These are phyloP conservation scores for Phyllotreta cruciferae DNA, from an alignment of 2,888 invertebrate genomes.

Conservation along the genomic window DNA sequence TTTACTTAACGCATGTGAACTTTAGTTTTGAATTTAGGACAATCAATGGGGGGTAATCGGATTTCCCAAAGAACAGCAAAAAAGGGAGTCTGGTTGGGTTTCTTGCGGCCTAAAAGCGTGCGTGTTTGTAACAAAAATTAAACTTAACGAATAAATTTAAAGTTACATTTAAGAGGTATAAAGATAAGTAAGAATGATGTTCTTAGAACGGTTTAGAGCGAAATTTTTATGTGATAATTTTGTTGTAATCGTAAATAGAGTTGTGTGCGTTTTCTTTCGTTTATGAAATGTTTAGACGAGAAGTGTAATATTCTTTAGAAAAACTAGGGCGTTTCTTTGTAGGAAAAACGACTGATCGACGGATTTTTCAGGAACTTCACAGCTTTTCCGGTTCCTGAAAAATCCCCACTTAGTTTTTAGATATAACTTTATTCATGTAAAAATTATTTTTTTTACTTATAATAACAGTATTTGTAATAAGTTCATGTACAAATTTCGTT, in stretches of 20 bases:
- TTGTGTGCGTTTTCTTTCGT: constrained; percentile 21
- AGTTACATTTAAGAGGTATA: too few species aligned
- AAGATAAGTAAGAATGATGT: constrained; percentile 13
- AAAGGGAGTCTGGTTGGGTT: too few species aligned
- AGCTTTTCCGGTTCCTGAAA: constrained; percentile 31
- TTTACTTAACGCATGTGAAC: too few species aligned
- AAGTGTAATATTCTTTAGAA: constrained; percentile 16
- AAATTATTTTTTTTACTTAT: constrained; percentile 44
- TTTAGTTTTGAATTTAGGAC: too few species aligned
- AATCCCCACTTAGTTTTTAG: constrained; percentile 37
- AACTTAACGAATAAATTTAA: too few species aligned
- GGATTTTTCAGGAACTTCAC: constrained; percentile 40
- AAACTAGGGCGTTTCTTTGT: constrained; percentile 39
- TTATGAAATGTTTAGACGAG: constrained; percentile 12
- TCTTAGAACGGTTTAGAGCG: constrained; percentile 34
- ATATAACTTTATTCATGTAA: constrained; percentile 45
- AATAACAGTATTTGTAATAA: constrained; percentile 45
- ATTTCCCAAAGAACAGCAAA: too few species aligned
- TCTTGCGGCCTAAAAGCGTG: too few species aligned
- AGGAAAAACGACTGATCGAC: constrained; percentile 42
- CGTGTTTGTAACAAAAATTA: too few species aligned
- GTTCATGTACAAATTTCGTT: constrained; percentile 54
- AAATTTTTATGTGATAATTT: constrained; percentile 34
- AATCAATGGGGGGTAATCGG: too few species aligned
- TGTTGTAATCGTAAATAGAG: constrained; percentile 27